phyloP scores from a whole-genome alignment of 2,113 vertebrate genomes.

The Channa argus region DNA sequence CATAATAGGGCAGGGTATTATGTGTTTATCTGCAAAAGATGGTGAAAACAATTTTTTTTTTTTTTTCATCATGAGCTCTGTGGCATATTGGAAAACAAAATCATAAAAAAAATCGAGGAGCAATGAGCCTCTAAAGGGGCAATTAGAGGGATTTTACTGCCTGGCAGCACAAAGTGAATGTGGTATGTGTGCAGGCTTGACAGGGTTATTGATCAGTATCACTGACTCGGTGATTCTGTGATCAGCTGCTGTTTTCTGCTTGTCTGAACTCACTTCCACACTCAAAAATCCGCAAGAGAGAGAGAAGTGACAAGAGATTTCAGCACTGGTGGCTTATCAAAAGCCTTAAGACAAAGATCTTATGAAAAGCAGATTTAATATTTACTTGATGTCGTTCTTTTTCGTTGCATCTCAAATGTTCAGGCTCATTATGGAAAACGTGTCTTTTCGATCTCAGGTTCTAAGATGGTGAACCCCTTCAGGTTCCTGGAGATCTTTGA shows the following conservation, averaged over 20 bases:
- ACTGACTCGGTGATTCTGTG: conserved; percentile 21
- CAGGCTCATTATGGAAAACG: not conserved
- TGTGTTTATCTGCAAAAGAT: conserved; percentile 35
- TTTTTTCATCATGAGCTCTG: not conserved
- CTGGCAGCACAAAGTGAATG: conserved; percentile 21
- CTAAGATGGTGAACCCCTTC: conserved; percentile 82
- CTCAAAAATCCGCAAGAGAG: not conserved
- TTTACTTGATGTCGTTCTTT: too few relatives aligned
- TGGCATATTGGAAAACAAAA: conserved; percentile 23
- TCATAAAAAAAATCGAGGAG: conserved; percentile 2
- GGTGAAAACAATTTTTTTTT: conserved; percentile 25
- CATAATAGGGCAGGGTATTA: conserved; percentile 35
- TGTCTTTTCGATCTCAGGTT: conserved; percentile 66
- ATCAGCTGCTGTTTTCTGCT: conserved; percentile 8
- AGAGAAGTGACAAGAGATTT: not conserved
- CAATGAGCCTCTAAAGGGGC: conserved; percentile 15
- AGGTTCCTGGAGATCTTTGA: conserved; percentile 83
- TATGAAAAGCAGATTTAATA: not conserved
- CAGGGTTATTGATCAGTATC: conserved; percentile 46
- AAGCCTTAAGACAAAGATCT: not conserved
- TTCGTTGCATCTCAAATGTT: not conserved
- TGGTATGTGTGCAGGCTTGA: conserved; percentile 21
- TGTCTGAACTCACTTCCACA: not conserved
- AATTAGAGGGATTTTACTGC: conserved; percentile 32
- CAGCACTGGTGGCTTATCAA: not conserved